Evolutionary conservation across 2,888 invertebrate species (phyloP).

Genomic region (Tineola bisselliella): DNA sequence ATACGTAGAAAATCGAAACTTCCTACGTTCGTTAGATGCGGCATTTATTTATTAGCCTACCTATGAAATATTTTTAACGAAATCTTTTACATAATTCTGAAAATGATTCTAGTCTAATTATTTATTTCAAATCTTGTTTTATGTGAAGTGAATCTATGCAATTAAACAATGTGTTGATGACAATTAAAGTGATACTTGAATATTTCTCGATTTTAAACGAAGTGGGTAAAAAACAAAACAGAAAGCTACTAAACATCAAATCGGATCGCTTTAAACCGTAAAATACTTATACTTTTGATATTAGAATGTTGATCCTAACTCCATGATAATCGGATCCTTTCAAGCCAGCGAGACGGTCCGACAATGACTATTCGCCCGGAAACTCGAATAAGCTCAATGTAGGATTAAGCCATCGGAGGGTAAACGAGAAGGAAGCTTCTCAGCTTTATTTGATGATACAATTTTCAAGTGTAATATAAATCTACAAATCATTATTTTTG

Average conservation of each 20-base stretch:
- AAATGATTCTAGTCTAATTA: no score
- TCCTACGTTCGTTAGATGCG: not conserved
- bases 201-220: no score
- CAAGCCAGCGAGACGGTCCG: slow-evolving; percentile 20
- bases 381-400: slow-evolving; percentile 30
- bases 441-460: not conserved
- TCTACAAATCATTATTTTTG: not conserved
- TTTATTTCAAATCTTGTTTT: no score
- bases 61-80: not conserved
- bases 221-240: no score
- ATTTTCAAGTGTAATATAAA: slow-evolving; percentile 5
- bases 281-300: no score
- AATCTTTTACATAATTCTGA: not conserved
- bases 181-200: no score
- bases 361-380: slow-evolving; percentile 27
- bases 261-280: no score
- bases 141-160: no score
- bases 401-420: slow-evolving; percentile 22
- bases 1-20: not conserved
- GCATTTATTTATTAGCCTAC: no score
- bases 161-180: no score
- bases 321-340: not conserved
- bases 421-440: not conserved
- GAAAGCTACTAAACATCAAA: no score
- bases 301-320: not conserved